These are phyloP conservation scores for Carposina sasakii DNA, from an alignment of 1,140 invertebrate species.

Conservation along the genomic window DNA sequence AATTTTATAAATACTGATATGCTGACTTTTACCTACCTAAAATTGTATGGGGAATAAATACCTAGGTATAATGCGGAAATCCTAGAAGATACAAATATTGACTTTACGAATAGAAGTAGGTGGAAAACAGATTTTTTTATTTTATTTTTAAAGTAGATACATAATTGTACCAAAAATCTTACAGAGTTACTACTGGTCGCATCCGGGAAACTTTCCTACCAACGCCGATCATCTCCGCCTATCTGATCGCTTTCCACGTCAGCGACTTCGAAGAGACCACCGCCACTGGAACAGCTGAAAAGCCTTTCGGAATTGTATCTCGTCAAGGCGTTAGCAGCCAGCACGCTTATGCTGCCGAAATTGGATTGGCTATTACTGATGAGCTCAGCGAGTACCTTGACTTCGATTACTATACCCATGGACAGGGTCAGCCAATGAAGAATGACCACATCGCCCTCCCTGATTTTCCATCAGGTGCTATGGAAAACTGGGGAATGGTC, in stretches of 20 bases:
- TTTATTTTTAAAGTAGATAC: too few species aligned
- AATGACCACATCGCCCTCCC: constrained; percentile 81
- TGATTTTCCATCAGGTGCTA: constrained; percentile 81
- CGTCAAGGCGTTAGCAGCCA: constrained; percentile 44
- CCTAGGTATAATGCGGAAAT: too few species aligned
- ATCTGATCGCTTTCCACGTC: constrained; percentile 88
- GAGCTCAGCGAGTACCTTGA: constrained; percentile 68
- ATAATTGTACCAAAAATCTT: too few species aligned
- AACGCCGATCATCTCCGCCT: constrained; percentile 88
- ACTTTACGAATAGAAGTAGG: too few species aligned
- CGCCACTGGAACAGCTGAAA: constrained; percentile 32
- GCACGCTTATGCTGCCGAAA: constrained; percentile 73
- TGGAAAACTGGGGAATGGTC: constrained; percentile 79
- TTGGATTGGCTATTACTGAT: constrained; percentile 70
- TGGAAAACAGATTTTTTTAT: too few species aligned
- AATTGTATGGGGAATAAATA: too few species aligned
- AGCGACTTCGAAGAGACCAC: constrained; percentile 78
- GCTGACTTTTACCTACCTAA: too few species aligned
- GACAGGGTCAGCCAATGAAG: constrained; percentile 65
- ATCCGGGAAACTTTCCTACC: constrained; percentile 49
- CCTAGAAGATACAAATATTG: too few species aligned
- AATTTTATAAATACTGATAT: too few species aligned
- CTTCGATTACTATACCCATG: constrained; percentile 61
- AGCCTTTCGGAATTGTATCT: constrained; percentile 69
- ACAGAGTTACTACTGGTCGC: constrained; percentile 31